Base-by-base conservation (phyloP, 1,140 invertebrate species). In the Pristionchus pacificus region DNA sequence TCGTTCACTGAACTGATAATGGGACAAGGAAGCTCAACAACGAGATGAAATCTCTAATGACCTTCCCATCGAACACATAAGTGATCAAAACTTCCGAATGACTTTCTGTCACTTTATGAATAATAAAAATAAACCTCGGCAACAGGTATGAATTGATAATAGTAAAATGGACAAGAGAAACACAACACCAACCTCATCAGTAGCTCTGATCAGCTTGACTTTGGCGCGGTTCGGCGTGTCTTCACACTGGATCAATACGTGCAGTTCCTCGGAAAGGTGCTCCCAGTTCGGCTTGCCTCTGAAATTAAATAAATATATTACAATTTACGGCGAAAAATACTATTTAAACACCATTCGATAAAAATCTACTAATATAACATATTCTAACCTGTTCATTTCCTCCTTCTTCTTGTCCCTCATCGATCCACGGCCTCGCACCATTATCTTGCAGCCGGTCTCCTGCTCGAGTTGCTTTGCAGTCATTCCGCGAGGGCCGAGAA, bases 321-420 rank as follows among this genome's bases (percentile, higher is more conserved):
- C 38, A 49, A 49, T 6, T 49, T 6, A 49, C 6, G 19, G 19
- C 38, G 19, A 49, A 10, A 10, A 19, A 49, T 19, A 49, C 6
- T 49, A 6, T 49, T 49, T 10, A 10, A 19, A 49, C n/a, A n/a
- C n/a, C n/a, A n/a, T n/a, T n/a, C n/a, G n/a, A n/a, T n/a, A n/a
- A n/a, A n/a, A n/a, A n/a, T n/a, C n/a, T n/a, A n/a, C n/a, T n/a
- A n/a, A n/a, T n/a, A 49, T 49, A 6, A 49, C 6, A 10, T 49
- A 19, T 10, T 49, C 38, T 49, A 6, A 49, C 38, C 38, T 49
- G 87, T 98, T 98, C 81, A 92, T 90, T 85, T 98, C 95, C 88
- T 99, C 96, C 95, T 98, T 98, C 87, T 96, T 95, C 88, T 98
- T 98, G 85, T 98, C 96, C 85, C 96, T 89, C 96, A 99, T 98